phyloP scores from a whole-genome alignment of 2,888 invertebrate genomes.

The Lutraria lutraria region DNA sequence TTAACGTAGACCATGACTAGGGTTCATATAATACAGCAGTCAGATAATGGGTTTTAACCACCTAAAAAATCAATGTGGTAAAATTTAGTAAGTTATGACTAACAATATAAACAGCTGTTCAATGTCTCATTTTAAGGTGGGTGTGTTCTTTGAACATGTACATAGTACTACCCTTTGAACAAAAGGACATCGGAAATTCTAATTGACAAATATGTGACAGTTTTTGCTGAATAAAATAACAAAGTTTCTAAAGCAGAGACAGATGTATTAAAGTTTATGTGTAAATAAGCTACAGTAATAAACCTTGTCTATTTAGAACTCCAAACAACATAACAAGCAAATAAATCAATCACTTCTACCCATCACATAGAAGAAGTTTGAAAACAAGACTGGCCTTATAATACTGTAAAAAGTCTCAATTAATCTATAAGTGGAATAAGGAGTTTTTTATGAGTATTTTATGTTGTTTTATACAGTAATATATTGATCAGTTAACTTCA shows the following conservation, averaged over 20 bases:
- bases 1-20: background rate
- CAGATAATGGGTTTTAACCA: background rate
- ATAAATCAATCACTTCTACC: background rate
- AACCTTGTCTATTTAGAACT: background rate
- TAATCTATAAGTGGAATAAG: background rate
- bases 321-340: background rate
- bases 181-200: background rate
- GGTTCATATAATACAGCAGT: background rate
- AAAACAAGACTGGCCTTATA: background rate
- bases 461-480: background rate
- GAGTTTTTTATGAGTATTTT: background rate
- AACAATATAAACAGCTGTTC: conserved; percentile 6
- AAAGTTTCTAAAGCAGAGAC: background rate
- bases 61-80: conserved; percentile 8
- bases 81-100: conserved; percentile 11
- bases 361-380: background rate
- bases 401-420: background rate
- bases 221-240: background rate
- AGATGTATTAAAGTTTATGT: background rate
- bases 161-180: background rate
- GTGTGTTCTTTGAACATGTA: background rate
- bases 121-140: background rate
- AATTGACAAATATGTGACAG: conserved; percentile 11
- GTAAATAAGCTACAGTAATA: background rate
- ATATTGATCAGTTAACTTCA: background rate